Evolutionary conservation across 2,113 vertebrate species (phyloP).

Genomic region (Pseudonaja textilis): DNA sequence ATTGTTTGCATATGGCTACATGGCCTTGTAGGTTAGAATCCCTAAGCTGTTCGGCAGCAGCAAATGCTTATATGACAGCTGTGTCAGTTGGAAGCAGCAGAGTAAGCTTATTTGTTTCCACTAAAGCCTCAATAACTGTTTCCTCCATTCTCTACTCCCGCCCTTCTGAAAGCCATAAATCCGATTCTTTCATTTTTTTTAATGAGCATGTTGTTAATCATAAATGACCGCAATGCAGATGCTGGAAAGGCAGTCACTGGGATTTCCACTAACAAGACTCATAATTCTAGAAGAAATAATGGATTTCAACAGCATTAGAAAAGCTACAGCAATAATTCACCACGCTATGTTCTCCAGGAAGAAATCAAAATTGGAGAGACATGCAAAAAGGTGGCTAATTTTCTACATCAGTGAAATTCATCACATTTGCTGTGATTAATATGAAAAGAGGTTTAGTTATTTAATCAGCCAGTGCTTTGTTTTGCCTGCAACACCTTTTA

Average conservation of each 20-base stretch:
- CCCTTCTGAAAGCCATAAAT: slow-evolving; percentile 65
- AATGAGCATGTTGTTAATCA: slow-evolving; percentile 74
- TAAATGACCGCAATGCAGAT: slow-evolving; percentile 74
- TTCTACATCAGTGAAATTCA: slow-evolving; percentile 76
- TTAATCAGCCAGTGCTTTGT: slow-evolving; percentile 67
- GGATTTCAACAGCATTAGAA: slow-evolving; percentile 71
- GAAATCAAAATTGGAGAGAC: slow-evolving; percentile 73
- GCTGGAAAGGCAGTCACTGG: slow-evolving; percentile 70
- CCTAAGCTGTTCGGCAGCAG: slow-evolving; percentile 38
- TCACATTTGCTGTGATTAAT: slow-evolving; percentile 73
- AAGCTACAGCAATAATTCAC: slow-evolving; percentile 70
- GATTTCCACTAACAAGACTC: slow-evolving; percentile 73
- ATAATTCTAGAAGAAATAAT: slow-evolving; percentile 76
- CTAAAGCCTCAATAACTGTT: slow-evolving; percentile 41
- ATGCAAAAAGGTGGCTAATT: slow-evolving; percentile 74
- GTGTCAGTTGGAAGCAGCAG: slow-evolving; percentile 66
- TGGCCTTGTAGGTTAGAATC: slow-evolving; percentile 64
- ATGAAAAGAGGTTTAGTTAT: slow-evolving; percentile 68
- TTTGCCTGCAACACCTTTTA: slow-evolving; percentile 67
- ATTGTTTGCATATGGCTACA: slow-evolving; percentile 77
- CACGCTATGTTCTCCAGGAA: slow-evolving; percentile 68
- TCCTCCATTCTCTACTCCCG: neutral
- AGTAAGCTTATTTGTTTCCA: slow-evolving; percentile 63
- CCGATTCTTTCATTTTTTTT: slow-evolving; percentile 66
- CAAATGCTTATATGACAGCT: slow-evolving; percentile 70